Evolutionary conservation across 2,797 vertebrate genomes (phyloP), one percentile per base, ranked within the genome.

Genomic region (Trematomus bernacchii): DNA sequence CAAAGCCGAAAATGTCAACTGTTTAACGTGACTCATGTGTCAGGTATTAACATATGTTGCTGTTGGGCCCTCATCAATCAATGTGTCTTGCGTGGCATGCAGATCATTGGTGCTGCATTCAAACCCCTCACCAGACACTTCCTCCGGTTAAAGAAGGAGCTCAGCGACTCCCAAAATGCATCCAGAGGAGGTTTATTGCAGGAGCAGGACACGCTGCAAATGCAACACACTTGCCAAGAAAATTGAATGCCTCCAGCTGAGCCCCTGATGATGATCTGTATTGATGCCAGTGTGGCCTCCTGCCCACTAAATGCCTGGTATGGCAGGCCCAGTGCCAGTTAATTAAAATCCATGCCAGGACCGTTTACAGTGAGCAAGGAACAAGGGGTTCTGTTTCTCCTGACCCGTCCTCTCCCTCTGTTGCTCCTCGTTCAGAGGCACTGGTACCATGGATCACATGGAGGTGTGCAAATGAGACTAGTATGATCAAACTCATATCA

Each of bases 321-420:
- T 86, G 85, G 71, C 48, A 69, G 87, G 91, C 91, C 12, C 58
- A 1, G 57, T 16, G 90, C 91, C 91, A 91, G 84, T 91, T 94
- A 73, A 94, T 93, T 93, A 93, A 91, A 90, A 77, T 78, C 82
- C 27, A 57, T 80, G 90, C 88, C 89, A 90, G 77, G 66, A 71
- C 75, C 5, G 65, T 90, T 37, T 89, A 77, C 78, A 87, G 84
- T 74, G 42, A 86, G 66, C 46, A 51, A 75, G 80, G 91, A 88
- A 92, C 88, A 90, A 85, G 65, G 85, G 89, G 62, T 84, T 91
- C 83, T 90, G 85, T 90, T 91, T 91, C 79, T 86, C 66, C 70
- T 78, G 72, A 86, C 74, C 80, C 59, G 55, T 82, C 71, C 1
- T 30, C 71, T 73, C 72, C 43, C 59, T 51, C 76, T 66, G 69